Percentiles rank a stretch among this genome's conserved stretches.
Conservation (phyloP, 2,888 invertebrate genomes). For the Molorchus minor region DNA sequence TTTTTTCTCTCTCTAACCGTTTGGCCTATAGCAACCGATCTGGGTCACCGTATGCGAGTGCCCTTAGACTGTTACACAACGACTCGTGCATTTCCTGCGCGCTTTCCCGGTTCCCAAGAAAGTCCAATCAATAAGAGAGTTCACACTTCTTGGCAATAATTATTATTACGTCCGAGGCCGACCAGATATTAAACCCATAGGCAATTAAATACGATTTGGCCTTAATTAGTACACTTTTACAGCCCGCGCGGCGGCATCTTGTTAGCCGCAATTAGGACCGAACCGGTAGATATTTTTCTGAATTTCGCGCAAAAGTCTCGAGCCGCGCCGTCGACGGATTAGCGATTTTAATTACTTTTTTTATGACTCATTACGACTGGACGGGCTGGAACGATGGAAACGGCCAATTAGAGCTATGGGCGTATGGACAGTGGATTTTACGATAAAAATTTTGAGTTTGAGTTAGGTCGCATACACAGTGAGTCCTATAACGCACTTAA, state of each 20-base stretch:
- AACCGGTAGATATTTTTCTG: conserved; percentile 27
- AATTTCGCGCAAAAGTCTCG: conserved; percentile 35
- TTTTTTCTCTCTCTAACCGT: too few species aligned
- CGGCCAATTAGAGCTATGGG: conserved; percentile 15
- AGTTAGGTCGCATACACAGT: too few species aligned
- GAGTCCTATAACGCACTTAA: too few species aligned
- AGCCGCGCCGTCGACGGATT: conserved; percentile 32
- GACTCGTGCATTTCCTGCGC: too few species aligned
- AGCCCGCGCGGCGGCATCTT: conserved; percentile 20
- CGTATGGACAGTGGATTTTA: too few species aligned
- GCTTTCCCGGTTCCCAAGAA: too few species aligned
- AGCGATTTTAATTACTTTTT: conserved; percentile 17
- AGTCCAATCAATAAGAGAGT: too few species aligned
- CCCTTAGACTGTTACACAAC: too few species aligned
- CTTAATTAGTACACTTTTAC: conserved; percentile 14
- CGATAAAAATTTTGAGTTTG: too few species aligned
- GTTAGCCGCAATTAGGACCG: conserved; percentile 28
- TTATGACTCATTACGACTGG: conserved; percentile 17
- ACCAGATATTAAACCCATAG: conserved; percentile 2
- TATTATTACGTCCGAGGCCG: background rate
- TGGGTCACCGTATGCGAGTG: too few species aligned
- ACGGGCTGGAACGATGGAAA: background rate
- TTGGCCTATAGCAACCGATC: too few species aligned
- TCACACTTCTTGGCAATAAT: background rate
- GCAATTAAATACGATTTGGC: conserved; percentile 3